phyloP scores from a whole-genome alignment of 2,888 invertebrate genomes.

The Drosophila mimetica region DNA sequence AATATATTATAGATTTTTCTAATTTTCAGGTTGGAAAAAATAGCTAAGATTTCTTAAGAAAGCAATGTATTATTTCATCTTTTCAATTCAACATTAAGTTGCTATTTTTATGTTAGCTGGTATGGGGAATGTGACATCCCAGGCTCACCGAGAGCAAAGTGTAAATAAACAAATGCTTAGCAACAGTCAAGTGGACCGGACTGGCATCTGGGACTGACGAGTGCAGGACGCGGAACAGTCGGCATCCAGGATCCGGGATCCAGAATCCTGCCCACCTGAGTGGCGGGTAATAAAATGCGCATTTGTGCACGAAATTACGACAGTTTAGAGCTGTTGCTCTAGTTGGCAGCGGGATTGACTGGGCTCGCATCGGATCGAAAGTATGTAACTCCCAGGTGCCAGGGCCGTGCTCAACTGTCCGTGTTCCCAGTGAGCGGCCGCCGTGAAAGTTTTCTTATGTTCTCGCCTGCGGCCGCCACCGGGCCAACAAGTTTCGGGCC shows the following conservation, averaged over 20 bases:
- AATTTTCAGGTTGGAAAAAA: no score
- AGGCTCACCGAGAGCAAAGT: slow-evolving; percentile 49
- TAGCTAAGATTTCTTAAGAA: no score
- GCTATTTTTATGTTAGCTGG: slow-evolving; percentile 28
- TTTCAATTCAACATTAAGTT: no score
- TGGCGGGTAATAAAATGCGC: slow-evolving; percentile 75
- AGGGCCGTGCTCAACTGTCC: slow-evolving; percentile 13
- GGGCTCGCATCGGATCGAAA: slow-evolving; percentile 5
- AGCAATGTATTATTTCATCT: no score
- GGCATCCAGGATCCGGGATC: slow-evolving; percentile 6
- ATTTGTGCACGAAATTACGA: slow-evolving; percentile 73
- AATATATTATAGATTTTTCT: no score
- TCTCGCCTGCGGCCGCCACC: slow-evolving; percentile 36
- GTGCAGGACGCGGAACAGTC: slow-evolving; percentile 9
- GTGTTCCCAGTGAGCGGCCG: neutral
- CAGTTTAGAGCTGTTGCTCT: slow-evolving; percentile 48
- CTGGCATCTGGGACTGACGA: slow-evolving; percentile 28
- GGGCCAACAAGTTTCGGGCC: slow-evolving; percentile 55
- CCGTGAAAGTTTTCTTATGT: slow-evolving; percentile 18
- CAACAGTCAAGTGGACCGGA: slow-evolving; percentile 37
- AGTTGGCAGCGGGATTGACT: slow-evolving; percentile 30
- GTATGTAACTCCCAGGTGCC: slow-evolving; percentile 21
- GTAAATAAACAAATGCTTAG: slow-evolving; percentile 74
- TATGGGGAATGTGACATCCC: slow-evolving; percentile 46
- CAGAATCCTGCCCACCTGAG: slow-evolving; percentile 42